Evolutionary conservation across 2,888 invertebrate genomes (phyloP), one percentile per base, ranked within the genome.

Genomic region (Agrochola litura): DNA sequence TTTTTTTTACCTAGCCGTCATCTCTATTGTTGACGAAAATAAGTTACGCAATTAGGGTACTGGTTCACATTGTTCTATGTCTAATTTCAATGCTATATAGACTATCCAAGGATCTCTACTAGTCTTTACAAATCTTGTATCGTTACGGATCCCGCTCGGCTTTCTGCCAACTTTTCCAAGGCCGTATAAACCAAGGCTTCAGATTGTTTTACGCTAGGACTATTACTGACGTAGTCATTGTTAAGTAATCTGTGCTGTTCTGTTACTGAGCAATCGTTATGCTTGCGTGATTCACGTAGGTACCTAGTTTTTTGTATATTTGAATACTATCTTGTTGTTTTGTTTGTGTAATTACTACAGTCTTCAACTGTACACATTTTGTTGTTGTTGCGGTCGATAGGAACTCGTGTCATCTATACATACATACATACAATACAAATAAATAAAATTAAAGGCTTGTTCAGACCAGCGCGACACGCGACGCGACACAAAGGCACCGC

Each of bases 91-190:
- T 66, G 30, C 14, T 63, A 60, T 43, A 79, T 12, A 22, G 0
- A 46, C 37, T 37, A 71, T 73, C 46, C 78, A 74, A 81, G 76
- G 81, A 83, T 76, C 46, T 58, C 46, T 58, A 14, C 41, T 63
- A 43, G 58, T 49, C 37, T 72, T 60, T 74, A 73, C 60, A 65
- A 65, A 68, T 83, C 41, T 69, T 25, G 72, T 64, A 70, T 66
- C 68, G 68, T 83, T 60, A 70, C 72, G 65, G 65, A 25, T 63
- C 49, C 60, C 37, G 86, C 49, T 49, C 43, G 84, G 86, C 84
- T 70, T n/a, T 41, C 69, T 75, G 84, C 86, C 84, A 84, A 83
- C 14, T 70, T 75, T 41, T 14, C 63, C 79, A 84, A 86, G 83
- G 84, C n/a, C 82, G 30, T 9, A 14, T 5, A 37, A 0, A 9